phyloP scores from a whole-genome alignment of 2,797 vertebrate genomes.

The Hoplostethus mediterraneus region DNA sequence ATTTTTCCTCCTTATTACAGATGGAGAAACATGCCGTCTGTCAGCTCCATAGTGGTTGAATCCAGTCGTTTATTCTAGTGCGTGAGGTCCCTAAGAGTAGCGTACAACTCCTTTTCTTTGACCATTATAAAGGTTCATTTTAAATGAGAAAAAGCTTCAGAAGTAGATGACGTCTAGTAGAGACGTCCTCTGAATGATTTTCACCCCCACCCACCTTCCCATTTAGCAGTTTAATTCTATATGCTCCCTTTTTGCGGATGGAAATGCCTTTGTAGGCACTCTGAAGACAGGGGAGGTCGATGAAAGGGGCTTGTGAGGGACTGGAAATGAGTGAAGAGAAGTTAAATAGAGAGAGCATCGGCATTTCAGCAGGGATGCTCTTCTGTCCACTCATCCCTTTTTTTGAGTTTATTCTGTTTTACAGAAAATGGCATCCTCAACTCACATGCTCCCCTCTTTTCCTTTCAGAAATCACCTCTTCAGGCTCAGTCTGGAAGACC shows the following conservation, averaged over 20 bases:
- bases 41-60: slow-evolving; percentile 29
- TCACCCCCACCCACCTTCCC: slow-evolving; percentile 9
- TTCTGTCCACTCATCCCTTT: neutral
- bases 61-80: neutral
- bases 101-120: neutral
- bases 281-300: neutral
- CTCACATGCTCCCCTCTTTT: slow-evolving; percentile 45
- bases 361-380: slow-evolving; percentile 11
- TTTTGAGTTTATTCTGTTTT: slow-evolving; percentile 4
- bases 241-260: slow-evolving; percentile 11
- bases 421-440: slow-evolving; percentile 31
- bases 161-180: no score
- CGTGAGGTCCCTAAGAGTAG: neutral
- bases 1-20: slow-evolving; percentile 33
- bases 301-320: slow-evolving; percentile 23
- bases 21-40: slow-evolving; percentile 10
- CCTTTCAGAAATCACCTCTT: slow-evolving; percentile 95
- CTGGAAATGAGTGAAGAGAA: neutral
- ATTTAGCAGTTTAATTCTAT: slow-evolving; percentile 15
- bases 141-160: neutral
- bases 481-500: slow-evolving; percentile 93
- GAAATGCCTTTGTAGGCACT: slow-evolving; percentile 21
- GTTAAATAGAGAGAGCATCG: neutral
- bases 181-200: no score
- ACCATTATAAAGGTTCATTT: slow-evolving; percentile 4